Percentiles rank a stretch among this genome's conserved stretches.
Conservation (phyloP, 2,888 invertebrate genomes). For the Agrochola litura region DNA sequence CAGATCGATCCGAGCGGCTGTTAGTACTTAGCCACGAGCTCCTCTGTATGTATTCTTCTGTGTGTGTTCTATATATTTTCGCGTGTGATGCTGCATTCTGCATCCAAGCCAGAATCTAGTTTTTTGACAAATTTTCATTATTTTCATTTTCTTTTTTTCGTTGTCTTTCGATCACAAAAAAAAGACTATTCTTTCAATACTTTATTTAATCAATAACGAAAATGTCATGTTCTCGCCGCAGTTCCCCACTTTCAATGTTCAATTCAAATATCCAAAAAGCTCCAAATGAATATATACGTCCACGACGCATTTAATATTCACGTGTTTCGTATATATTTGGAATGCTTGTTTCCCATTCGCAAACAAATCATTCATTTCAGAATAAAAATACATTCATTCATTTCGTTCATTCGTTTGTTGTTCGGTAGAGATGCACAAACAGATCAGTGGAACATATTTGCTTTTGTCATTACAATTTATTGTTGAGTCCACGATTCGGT, state of each 20-base stretch:
- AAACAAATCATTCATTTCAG: slow-evolving; percentile 37
- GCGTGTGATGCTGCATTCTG: too few species aligned
- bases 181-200: too few species aligned
- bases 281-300: slow-evolving; percentile 4
- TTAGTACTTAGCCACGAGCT: too few species aligned
- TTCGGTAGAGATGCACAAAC: slow-evolving; percentile 40
- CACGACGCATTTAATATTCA: slow-evolving; percentile 29
- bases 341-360: slow-evolving; percentile 37
- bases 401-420: slow-evolving; percentile 36
- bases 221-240: neutral
- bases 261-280: slow-evolving; percentile 3
- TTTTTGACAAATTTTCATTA: too few species aligned
- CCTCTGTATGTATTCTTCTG: too few species aligned
- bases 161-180: too few species aligned
- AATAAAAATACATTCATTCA: slow-evolving; percentile 52
- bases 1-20: too few species aligned
- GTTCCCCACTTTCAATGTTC: neutral
- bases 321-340: slow-evolving; percentile 15
- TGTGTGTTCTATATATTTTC: too few species aligned
- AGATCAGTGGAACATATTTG: slow-evolving; percentile 51
- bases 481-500: slow-evolving; percentile 10
- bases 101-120: too few species aligned
- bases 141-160: too few species aligned
- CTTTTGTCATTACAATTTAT: slow-evolving; percentile 56
- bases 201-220: neutral